Evolutionary conservation across 2,113 vertebrate genomes (phyloP), one percentile per base, ranked within the genome.

Genomic region (Python bivittatus): DNA sequence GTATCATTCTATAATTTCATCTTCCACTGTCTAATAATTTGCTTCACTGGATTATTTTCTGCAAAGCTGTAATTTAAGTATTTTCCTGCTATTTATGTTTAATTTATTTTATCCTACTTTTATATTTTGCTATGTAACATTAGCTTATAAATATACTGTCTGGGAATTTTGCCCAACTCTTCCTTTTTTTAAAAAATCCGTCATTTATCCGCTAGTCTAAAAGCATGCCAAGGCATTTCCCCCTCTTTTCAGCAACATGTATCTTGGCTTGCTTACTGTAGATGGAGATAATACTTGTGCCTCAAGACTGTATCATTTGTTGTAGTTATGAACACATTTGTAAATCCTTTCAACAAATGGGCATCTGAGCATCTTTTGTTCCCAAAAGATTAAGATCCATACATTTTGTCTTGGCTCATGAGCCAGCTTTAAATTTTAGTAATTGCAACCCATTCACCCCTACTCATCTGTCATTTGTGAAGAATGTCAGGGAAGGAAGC

Each of bases 31-130:
- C 84, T 95, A 2, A 44, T 92, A 4, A 42, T 89, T 91, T 93
- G 22, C 84, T 94, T 92, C 92, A 88, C n/a, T 0, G 88, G 87
- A 84, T 33, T 7, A 15, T 91, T 17, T 95, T 93, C 85, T 88
- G 9, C 25, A 92, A 0, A 56, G 33, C 25, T 91, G 3, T 44
- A 54, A 53, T 93, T 84, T 56, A 20, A 94, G n/a, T 25, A 92
- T 33, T 13, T 91, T 0, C 25, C 3, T 52, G 12, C 20, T 91
- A 94, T 93, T 42, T 86, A 0, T 85, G 91, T 92, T 85, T 92
- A 27, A 88, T 1, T 84, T 8, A 0, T 84, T 44, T 94, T 79
- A 3, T 91, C 25, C 86, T 79, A 85, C 48, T 88, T 53, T 90
- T 91, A 91, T 90, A 86, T 5, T 84, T 33, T 64, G 0, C 88